A percentile compares a stretch with the other conserved stretches of the same genome.
These are phyloP conservation scores for Empis stercorea DNA, from an alignment of 2,888 invertebrate genomes.

Conservation along the genomic window DNA sequence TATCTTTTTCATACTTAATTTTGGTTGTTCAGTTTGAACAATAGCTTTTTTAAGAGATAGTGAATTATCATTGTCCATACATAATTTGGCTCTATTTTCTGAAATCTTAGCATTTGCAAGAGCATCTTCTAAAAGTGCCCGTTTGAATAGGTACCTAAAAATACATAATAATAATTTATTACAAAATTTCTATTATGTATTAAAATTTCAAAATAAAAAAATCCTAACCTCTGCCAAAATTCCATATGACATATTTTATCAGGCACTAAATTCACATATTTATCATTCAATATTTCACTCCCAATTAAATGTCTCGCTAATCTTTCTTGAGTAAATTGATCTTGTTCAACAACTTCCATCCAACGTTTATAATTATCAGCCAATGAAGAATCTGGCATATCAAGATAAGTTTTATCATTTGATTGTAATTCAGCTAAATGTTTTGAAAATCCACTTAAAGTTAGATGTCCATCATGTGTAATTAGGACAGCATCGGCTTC, in stretches of 20 bases:
- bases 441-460: constrained; percentile 48
- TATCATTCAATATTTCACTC: constrained; percentile 37
- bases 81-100: constrained; percentile 36
- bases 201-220: too few relatives aligned
- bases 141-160: constrained; percentile 59
- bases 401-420: constrained; percentile 59
- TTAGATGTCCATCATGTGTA: constrained; percentile 53
- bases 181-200: constrained; percentile 1
- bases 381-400: constrained; percentile 46
- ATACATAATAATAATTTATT: constrained; percentile 2
- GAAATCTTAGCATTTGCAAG: constrained; percentile 51
- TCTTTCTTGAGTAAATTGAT: constrained; percentile 43
- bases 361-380: constrained; percentile 44
- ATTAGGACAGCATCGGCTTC: constrained; percentile 56
- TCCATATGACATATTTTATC: constrained; percentile 55
- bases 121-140: constrained; percentile 62
- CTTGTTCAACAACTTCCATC: constrained; percentile 41
- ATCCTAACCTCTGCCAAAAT: constrained; percentile 62
- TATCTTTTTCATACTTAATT: constrained; percentile 3
- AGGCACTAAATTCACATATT: constrained; percentile 48
- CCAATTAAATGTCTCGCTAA: constrained; percentile 47
- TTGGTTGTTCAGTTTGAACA: constrained; percentile 15
- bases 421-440: constrained; percentile 57
- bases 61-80: constrained; percentile 10
- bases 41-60: constrained; percentile 10